Conservation (phyloP, 2,888 invertebrate genomes). For the Rosalia funebris region DNA sequence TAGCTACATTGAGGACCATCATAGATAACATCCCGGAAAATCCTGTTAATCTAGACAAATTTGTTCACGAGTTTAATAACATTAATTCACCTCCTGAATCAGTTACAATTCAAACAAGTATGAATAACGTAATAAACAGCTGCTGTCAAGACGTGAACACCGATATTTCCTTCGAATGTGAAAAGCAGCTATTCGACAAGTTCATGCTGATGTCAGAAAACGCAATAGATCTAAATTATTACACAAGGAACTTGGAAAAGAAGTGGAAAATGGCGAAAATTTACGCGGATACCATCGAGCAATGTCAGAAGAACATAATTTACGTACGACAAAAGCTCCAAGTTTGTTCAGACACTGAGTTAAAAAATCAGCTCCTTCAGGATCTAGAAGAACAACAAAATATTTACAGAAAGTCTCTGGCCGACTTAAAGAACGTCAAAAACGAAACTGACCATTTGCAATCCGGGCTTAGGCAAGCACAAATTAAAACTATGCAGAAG, state of each 20-base stretch:
- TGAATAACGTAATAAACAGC: neutral
- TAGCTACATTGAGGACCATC: slow-evolving; percentile 32
- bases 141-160: neutral
- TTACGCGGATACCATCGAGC: slow-evolving; percentile 49
- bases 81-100: neutral
- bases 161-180: neutral
- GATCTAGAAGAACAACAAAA: slow-evolving; percentile 54
- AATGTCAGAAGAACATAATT: slow-evolving; percentile 55
- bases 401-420: slow-evolving; percentile 52
- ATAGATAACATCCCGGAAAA: slow-evolving; percentile 36
- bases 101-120: neutral
- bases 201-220: slow-evolving; percentile 28
- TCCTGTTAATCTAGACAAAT: slow-evolving; percentile 22
- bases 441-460: slow-evolving; percentile 55
- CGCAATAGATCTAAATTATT: slow-evolving; percentile 34
- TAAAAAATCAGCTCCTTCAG: slow-evolving; percentile 39
- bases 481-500: slow-evolving; percentile 44
- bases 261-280: slow-evolving; percentile 53
- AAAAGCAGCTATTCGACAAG: slow-evolving; percentile 25
- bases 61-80: neutral
- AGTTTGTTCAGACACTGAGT: slow-evolving; percentile 16
- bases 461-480: slow-evolving; percentile 50
- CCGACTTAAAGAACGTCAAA: slow-evolving; percentile 53
- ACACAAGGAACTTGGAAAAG: slow-evolving; percentile 43
- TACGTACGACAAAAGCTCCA: slow-evolving; percentile 48